phyloP scores from a whole-genome alignment of 2,888 invertebrate genomes.

The Yponomeuta malinellus region DNA sequence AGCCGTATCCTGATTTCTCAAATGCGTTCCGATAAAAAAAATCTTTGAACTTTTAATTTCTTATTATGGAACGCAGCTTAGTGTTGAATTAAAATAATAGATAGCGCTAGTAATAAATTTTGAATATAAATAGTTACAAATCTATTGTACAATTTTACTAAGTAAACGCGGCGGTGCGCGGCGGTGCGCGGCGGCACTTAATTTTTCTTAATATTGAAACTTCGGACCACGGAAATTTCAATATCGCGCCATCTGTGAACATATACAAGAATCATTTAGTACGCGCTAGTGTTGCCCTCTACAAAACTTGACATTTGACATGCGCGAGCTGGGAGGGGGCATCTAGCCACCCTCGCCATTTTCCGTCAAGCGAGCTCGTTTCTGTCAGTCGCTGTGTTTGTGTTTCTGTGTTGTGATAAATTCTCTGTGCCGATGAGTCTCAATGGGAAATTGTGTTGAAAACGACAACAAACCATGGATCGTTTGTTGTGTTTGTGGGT shows the following conservation, averaged over 20 bases:
- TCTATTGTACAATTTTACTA: too few species aligned
- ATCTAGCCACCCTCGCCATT: constrained; percentile 64
- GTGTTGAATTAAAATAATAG: too few species aligned
- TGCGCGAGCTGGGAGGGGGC: constrained; percentile 48
- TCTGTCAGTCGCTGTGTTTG: constrained; percentile 75
- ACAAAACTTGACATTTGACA: constrained; percentile 30
- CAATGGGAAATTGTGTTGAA: constrained; percentile 73
- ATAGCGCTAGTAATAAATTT: too few species aligned
- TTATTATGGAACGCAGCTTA: too few species aligned
- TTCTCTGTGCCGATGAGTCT: constrained; percentile 71
- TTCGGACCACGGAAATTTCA: neutral
- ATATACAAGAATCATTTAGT: constrained; percentile 17
- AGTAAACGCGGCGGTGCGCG: too few species aligned
- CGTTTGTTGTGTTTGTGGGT: constrained; percentile 70
- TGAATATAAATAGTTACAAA: too few species aligned
- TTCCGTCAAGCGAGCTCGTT: constrained; percentile 70
- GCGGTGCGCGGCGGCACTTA: too few species aligned
- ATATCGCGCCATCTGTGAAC: constrained; percentile 34
- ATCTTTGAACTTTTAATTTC: too few species aligned
- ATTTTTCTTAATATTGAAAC: too few species aligned
- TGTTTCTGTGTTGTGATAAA: constrained; percentile 73
- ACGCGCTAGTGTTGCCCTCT: constrained; percentile 45
- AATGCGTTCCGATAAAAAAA: too few species aligned
- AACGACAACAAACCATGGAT: constrained; percentile 70
- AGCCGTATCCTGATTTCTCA: too few species aligned